Percentiles rank a stretch among this genome's conserved stretches.
phyloP scores from a whole-genome alignment of 2,888 invertebrate genomes.

The Choristoneura rosaceana region DNA sequence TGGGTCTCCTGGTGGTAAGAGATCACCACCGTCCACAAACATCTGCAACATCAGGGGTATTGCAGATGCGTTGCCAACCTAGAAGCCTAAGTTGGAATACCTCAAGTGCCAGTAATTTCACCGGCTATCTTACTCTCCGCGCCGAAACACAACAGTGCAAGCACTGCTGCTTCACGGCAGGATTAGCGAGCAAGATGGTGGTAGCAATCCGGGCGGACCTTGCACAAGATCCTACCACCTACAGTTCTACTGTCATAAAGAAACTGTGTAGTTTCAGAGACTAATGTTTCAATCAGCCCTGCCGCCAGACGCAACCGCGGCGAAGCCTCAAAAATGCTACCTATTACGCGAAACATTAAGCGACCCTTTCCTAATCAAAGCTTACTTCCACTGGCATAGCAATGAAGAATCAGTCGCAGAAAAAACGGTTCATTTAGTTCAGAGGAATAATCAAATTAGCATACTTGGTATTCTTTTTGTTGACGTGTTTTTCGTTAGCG shows the following conservation, averaged over 20 bases:
- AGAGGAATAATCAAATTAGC: conserved; percentile 7
- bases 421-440: conserved; percentile 16
- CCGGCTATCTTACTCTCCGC: too few relatives aligned
- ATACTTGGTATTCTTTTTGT: neutral
- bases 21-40: too few relatives aligned
- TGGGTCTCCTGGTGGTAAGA: too few relatives aligned
- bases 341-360: conserved; percentile 40
- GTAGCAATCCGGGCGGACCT: too few relatives aligned
- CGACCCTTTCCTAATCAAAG: conserved; percentile 29
- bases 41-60: too few relatives aligned
- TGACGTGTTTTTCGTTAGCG: neutral
- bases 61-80: too few relatives aligned
- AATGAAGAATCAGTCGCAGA: conserved; percentile 13
- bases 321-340: conserved; percentile 47
- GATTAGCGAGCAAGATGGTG: too few relatives aligned
- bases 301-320: conserved; percentile 30
- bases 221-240: too few relatives aligned
- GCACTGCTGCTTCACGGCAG: too few relatives aligned
- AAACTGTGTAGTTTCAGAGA: conserved; percentile 3
- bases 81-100: too few relatives aligned
- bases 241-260: neutral
- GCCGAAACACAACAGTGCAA: too few relatives aligned
- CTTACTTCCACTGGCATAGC: conserved; percentile 8
- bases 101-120: too few relatives aligned
- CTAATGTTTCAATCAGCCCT: conserved; percentile 43